Percentiles rank a stretch among this genome's conserved stretches.
Evolutionary conservation across 2,888 invertebrate genomes (phyloP).

Genomic region (Drosophila rellima): DNA sequence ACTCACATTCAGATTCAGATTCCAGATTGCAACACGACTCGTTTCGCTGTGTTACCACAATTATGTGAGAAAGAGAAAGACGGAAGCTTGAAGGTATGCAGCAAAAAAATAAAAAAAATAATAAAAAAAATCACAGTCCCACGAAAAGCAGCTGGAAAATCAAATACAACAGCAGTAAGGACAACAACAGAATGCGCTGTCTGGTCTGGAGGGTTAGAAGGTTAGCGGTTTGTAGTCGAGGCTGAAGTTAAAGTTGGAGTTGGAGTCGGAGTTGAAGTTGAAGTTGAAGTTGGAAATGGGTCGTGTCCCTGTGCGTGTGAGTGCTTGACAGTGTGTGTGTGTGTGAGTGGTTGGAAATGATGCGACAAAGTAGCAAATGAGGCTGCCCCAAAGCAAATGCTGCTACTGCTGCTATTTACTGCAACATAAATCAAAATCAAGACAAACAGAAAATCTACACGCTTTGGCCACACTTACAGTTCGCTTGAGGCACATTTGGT

Average conservation of each 20-base stretch:
- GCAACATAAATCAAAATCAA: slow-evolving; percentile 80
- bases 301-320: slow-evolving; percentile 11
- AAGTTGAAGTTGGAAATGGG: slow-evolving; percentile 26
- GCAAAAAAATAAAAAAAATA: slow-evolving; percentile 36
- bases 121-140: slow-evolving; percentile 59
- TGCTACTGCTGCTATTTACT: slow-evolving; percentile 53
- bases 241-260: slow-evolving; percentile 26
- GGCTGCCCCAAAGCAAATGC: slow-evolving; percentile 59
- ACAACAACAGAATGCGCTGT: slow-evolving; percentile 55
- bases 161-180: slow-evolving; percentile 9
- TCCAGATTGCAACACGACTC: slow-evolving; percentile 8
- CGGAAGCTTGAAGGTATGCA: slow-evolving; percentile 49
- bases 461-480: slow-evolving; percentile 32
- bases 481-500: slow-evolving; percentile 15
- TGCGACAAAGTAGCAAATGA: slow-evolving; percentile 79
- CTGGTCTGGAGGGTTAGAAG: slow-evolving; percentile 35
- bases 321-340: slow-evolving; percentile 40
- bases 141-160: slow-evolving; percentile 31
- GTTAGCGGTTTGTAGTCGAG: slow-evolving; percentile 33
- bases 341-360: slow-evolving; percentile 66
- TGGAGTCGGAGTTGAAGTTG: slow-evolving; percentile 18
- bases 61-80: slow-evolving; percentile 55
- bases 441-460: slow-evolving; percentile 60
- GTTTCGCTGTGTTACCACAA: slow-evolving; percentile 47
- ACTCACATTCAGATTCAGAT: slow-evolving; percentile 12